Base-by-base conservation (phyloP, 64 coral and sea anemone species). In the Montipora sp. region DNA sequence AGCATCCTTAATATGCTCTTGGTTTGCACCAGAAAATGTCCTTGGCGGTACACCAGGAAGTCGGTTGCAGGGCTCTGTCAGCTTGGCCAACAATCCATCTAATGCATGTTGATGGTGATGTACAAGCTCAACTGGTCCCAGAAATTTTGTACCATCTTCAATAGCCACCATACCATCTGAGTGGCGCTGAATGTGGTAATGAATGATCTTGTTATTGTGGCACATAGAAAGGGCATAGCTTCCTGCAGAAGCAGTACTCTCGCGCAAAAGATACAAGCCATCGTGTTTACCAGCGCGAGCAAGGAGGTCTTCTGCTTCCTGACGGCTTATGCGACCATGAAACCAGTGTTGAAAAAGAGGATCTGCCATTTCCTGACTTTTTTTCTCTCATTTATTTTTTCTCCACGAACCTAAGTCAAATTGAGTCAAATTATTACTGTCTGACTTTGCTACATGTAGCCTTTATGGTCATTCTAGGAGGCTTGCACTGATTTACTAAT, bases 181-280 rank as follows among this genome's bases (percentile, higher is more conserved):
- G 50, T 94, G 92, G 45, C 95, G 46, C 44, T 94, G 95, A 68
- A 93, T 93, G 58, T 97, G 95, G 59, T 97, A 97, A 78, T 97
- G 95, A n/a, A 97, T 97, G 59, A 97, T 92, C 48, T 94, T 97
- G 78, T 77, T 80, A 27, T 97, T 97, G 48, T 94, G 88, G 47
- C 92, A 97, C 83, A 97, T 73, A 4, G 95, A 97, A 46, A 97
- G 89, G 36, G 95, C 95, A 80, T 94, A 97, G 47, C 95, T 97
- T 73, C 95, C 95, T 50, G 87, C 86, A 48, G 94, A 93, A 5
- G 92, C 83, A 53, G 91, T 92, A 47, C 95, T 97, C 81, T 97
- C 95, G 59, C 95, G 89, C 18, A 97, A 77, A 21, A 97, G 68
- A 80, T 68, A 97, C 7, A 88, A 84, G 3, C 95, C 95, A 89